Base-by-base conservation (phyloP, 1,140 invertebrate genomes). In the Drosophila arizonae region DNA sequence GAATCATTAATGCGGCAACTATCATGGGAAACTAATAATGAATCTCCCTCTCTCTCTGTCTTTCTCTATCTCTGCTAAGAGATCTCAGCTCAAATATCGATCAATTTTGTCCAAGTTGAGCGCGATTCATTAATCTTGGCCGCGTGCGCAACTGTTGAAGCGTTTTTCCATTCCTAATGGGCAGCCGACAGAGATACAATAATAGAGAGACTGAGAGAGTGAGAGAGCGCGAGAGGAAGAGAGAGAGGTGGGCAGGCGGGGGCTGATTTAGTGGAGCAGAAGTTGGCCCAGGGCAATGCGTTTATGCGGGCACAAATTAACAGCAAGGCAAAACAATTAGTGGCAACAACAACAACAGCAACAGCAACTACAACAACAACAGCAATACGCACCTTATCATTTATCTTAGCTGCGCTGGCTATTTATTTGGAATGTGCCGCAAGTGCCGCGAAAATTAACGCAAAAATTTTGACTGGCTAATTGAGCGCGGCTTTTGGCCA, bases 391-490 rank as follows among this genome's bases (percentile, higher is more conserved):
- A 63, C 64, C 55, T 71, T 75, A 65, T 64, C 72, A 75, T 71
- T 71, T 75, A 71, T 74, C 66, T 74, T 74, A 70, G 72, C 66
- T 70, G 72, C 67, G 45, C 52, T 60, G 66, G 67, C 67, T 74
- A 64, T 64, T 82, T 71, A 66, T 82, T 71, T 79, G 81, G 84
- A 88, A 87, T 87, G 82, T 87, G 82, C 82, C 82, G 82, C 82
- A 87, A 87, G 82, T 87, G 82, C 82, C 82, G 82, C 82, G 79
- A 87, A 87, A 86, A 85, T 85, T 85, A 85, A 85, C 78, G 81
- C 81, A 87, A 77, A 86, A 76, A 81, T 73, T 77, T 64, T 56
- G 72, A 43, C 66, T 76, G 64, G 75, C 78, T 85, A 85, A 85
- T 85, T 85, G 81, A 81, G 82, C 61, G 41, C 26, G 24, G 17